phyloP scores from a whole-genome alignment of 2,113 vertebrate species.

The Dendrocopos noguchii region DNA sequence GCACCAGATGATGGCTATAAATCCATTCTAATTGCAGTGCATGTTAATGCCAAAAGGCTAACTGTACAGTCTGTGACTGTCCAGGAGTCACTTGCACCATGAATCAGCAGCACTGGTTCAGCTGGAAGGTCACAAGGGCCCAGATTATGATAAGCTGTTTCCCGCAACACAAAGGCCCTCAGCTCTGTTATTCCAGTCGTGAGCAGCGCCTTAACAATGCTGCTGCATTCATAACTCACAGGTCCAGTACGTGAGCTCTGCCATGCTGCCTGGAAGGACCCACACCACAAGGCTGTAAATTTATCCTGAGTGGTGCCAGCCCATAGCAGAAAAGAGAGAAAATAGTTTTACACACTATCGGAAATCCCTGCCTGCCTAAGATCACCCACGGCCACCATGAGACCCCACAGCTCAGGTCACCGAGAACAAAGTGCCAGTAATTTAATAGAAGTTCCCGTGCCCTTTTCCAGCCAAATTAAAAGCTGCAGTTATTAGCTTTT shows the following conservation, averaged over 20 bases:
- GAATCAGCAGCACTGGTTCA: conserved; percentile 23
- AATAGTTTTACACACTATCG: not conserved
- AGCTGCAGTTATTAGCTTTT: not conserved
- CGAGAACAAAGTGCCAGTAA: not conserved
- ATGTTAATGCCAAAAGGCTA: conserved; percentile 5
- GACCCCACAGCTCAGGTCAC: not conserved
- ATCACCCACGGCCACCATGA: not conserved
- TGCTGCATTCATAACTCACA: not conserved
- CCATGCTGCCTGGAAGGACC: conserved; percentile 2
- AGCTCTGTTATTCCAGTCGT: conserved; percentile 59
- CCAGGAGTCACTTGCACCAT: conserved; percentile 17
- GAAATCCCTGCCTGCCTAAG: conserved; percentile 10
- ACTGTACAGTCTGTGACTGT: not conserved
- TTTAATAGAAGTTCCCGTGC: not conserved
- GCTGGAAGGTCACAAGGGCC: conserved; percentile 39
- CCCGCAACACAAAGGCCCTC: not conserved
- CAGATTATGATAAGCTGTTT: conserved; percentile 39
- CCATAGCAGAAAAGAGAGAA: not conserved
- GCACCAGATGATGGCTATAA: conserved; percentile 43
- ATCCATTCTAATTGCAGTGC: conserved; percentile 15
- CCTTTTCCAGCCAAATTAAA: not conserved
- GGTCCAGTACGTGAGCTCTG: conserved; percentile 10
- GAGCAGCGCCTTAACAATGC: conserved; percentile 6
- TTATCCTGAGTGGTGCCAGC: not conserved
- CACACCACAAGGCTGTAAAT: not conserved